Conservation (phyloP, 1,140 invertebrate genomes). For the Drosophila burlai region DNA sequence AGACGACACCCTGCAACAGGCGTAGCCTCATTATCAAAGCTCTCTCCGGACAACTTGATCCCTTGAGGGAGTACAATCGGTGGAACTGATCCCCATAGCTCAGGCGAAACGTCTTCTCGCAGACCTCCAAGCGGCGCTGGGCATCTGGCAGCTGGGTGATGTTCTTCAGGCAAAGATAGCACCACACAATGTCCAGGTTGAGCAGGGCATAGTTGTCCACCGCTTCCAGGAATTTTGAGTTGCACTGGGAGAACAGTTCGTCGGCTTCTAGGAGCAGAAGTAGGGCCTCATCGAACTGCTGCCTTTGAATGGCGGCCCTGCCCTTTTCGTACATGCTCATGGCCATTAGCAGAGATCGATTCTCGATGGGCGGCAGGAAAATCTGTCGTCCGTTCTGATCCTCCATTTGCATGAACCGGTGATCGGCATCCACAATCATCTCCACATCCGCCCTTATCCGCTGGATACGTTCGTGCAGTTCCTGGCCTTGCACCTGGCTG, state of each 20-base stretch:
- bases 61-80: slow-evolving; percentile 89
- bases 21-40: slow-evolving; percentile 91
- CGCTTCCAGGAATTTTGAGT: slow-evolving; percentile 88
- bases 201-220: slow-evolving; percentile 93
- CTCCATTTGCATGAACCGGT: slow-evolving; percentile 86
- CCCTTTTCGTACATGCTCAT: slow-evolving; percentile 92
- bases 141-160: slow-evolving; percentile 90
- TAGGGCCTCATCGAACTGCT: slow-evolving; percentile 89
- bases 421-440: slow-evolving; percentile 60
- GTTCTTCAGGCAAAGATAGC: slow-evolving; percentile 90
- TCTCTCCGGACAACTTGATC: slow-evolving; percentile 88
- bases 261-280: slow-evolving; percentile 92
- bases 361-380: slow-evolving; percentile 88
- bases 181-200: slow-evolving; percentile 94
- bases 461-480: slow-evolving; percentile 67
- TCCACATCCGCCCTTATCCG: slow-evolving; percentile 74
- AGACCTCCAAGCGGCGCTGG: slow-evolving; percentile 88
- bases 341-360: slow-evolving; percentile 89
- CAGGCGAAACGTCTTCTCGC: slow-evolving; percentile 88
- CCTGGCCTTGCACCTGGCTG: slow-evolving; percentile 24
- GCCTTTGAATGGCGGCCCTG: slow-evolving; percentile 87
- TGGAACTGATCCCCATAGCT: slow-evolving; percentile 91
- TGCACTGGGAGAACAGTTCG: slow-evolving; percentile 89
- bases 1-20: slow-evolving; percentile 91
- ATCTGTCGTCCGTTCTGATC: slow-evolving; percentile 91